Base-by-base conservation (phyloP, 1,140 invertebrate species). In the Solen grandis region DNA sequence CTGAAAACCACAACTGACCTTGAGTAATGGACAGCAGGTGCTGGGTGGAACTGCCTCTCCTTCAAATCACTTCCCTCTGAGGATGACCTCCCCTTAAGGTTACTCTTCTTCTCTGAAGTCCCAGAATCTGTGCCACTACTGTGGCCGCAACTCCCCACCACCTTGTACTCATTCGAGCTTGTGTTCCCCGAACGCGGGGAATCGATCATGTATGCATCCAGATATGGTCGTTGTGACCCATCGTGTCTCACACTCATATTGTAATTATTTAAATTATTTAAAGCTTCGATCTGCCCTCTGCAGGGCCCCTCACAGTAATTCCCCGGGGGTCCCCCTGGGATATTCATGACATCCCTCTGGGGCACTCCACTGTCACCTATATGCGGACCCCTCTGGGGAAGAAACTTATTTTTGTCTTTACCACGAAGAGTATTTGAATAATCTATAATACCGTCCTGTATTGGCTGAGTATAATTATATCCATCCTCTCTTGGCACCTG, bases 271-370 rank as follows among this genome's bases (percentile, higher is more conserved):
- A 78, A 35, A 52, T 5, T 10, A 22, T 65, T 65, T 65, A 35
- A n/a, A 35, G 63, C 35, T 1, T 66, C 63, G 1, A 1, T 38
- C 33, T 68, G 63, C 29, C 75, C 65, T 22, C 63, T 66, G 57
- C 75, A 78, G 1, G 65, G 75, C 5, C 63, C 75, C 36, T 78
- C 75, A 78, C 63, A 69, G 60, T 78, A 78, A 38, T 78, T 78
- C n/a, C 75, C 75, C 38, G 75, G 75, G 27, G 75, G 75, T 13
- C 75, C 75, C 19, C 75, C 75, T 38, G 65, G 75, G 19, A 69
- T 78, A 25, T 78, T 69, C 27, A 46, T 52, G 29, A 65, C 38
- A 55, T 78, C 75, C 35, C 63, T 57, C 19, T 31, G 38, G 22
- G 33, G 73, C 8, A 19, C 8, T 31, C 60, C 59, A 38, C 29